Evolutionary conservation across 1,140 invertebrate species (phyloP).

Genomic region (honey bee (Apis mellifera)): DNA sequence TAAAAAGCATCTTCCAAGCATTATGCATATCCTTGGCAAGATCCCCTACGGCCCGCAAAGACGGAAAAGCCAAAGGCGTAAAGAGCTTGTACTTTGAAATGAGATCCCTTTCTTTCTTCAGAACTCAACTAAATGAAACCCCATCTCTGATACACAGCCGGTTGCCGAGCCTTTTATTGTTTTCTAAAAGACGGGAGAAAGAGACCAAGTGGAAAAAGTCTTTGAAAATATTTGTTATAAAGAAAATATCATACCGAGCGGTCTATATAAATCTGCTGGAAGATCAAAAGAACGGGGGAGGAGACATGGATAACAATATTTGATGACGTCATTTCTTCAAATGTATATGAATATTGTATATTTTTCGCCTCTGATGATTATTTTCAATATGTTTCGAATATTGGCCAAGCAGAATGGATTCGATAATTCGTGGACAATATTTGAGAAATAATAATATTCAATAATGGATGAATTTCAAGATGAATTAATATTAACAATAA

Average conservation of each 20-base stretch:
- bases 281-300: slow-evolving; percentile 4
- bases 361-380: too few relatives aligned
- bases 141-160: slow-evolving; percentile 56
- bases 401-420: too few relatives aligned
- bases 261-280: background rate
- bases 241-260: background rate
- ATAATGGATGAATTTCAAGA: too few relatives aligned
- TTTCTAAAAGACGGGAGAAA: slow-evolving; percentile 26
- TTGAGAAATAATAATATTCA: too few relatives aligned
- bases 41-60: slow-evolving; percentile 67
- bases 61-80: slow-evolving; percentile 73
- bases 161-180: slow-evolving; percentile 73
- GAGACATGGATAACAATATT: background rate
- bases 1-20: slow-evolving; percentile 66
- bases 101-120: slow-evolving; percentile 75
- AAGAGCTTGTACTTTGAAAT: slow-evolving; percentile 73
- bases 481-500: too few relatives aligned
- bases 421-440: too few relatives aligned
- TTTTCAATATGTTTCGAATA: too few relatives aligned
- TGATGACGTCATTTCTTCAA: background rate
- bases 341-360: too few relatives aligned
- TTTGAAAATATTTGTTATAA: slow-evolving; percentile 48
- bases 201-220: background rate
- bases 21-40: slow-evolving; percentile 72
- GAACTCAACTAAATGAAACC: slow-evolving; percentile 76